These are phyloP conservation scores for Zygaena filipendulae DNA, from an alignment of 2,888 invertebrate species.

Conservation along the genomic window DNA sequence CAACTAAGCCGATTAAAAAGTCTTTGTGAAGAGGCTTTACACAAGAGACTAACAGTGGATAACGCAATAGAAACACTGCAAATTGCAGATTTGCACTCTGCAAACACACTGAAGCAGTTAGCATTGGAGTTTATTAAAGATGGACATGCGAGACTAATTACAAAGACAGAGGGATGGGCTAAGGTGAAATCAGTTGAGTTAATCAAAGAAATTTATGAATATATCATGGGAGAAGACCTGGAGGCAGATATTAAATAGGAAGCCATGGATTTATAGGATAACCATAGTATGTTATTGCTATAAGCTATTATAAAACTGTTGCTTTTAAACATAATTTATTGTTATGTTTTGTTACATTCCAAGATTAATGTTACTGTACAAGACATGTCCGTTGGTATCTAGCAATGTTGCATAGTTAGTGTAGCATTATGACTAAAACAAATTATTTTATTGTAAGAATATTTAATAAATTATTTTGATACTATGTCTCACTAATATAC, in stretches of 20 bases:
- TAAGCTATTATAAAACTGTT: too few relatives aligned
- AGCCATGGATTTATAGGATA: too few relatives aligned
- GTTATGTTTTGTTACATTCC: too few relatives aligned
- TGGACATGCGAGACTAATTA: constrained; percentile 50
- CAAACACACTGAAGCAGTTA: constrained; percentile 37
- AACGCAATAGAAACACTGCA: constrained; percentile 56
- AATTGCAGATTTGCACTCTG: constrained; percentile 52
- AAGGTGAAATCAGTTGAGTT: constrained; percentile 48
- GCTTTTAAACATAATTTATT: too few relatives aligned
- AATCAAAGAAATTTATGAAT: constrained; percentile 53
- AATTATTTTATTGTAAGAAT: too few relatives aligned
- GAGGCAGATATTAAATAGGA: constrained; percentile 31
- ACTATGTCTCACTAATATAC: too few relatives aligned
- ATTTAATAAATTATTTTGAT: too few relatives aligned
- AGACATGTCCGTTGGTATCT: too few relatives aligned
- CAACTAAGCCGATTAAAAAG: constrained; percentile 47
- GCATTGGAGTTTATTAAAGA: constrained; percentile 57
- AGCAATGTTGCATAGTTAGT: too few relatives aligned
- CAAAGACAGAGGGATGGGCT: constrained; percentile 52
- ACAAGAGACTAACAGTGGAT: constrained; percentile 50
- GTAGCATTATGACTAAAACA: too few relatives aligned
- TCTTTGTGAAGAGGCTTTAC: constrained; percentile 51
- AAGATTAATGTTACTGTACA: too few relatives aligned
- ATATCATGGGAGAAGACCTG: constrained; percentile 46
- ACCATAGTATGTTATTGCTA: too few relatives aligned